Percentiles rank a stretch among this genome's conserved stretches.
phyloP scores from a whole-genome alignment of 1,140 invertebrate species.

The Drosophila tristis region DNA sequence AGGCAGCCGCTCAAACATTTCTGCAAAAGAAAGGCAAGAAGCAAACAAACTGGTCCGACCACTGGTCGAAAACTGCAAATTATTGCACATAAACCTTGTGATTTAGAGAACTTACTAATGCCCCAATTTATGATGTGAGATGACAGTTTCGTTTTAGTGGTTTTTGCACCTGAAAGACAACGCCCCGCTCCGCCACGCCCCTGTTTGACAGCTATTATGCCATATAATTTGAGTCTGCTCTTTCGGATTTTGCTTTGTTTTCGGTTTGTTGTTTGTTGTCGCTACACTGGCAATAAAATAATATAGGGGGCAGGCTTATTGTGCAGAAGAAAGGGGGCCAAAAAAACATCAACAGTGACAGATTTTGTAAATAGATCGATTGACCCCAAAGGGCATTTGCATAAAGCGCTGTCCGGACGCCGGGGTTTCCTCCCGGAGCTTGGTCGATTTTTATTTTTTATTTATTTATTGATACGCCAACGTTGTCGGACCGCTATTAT shows the following conservation, averaged over 20 bases:
- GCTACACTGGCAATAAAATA: conserved; percentile 45
- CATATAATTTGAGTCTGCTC: conserved; percentile 22
- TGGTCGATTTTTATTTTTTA: conserved; percentile 64
- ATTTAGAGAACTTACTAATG: conserved; percentile 69
- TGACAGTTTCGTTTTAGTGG: conserved; percentile 44
- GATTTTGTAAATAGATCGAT: conserved; percentile 69
- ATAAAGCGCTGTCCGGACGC: conserved; percentile 53
- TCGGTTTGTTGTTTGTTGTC: not conserved
- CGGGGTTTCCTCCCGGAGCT: conserved; percentile 16
- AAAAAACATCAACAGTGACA: conserved; percentile 42
- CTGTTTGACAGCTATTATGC: conserved; percentile 29
- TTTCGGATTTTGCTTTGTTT: not conserved
- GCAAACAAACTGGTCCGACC: conserved; percentile 66
- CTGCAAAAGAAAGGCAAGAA: conserved; percentile 64
- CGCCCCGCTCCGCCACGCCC: conserved; percentile 4
- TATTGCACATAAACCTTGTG: conserved; percentile 54
- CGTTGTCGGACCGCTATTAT: conserved; percentile 67
- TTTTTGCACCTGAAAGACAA: conserved; percentile 53
- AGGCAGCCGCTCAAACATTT: conserved; percentile 65
- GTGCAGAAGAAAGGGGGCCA: not conserved
- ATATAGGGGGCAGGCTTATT: conserved; percentile 14
- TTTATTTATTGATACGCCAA: conserved; percentile 75
- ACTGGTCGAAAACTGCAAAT: conserved; percentile 42
- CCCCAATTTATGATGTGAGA: conserved; percentile 67
- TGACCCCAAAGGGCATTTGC: conserved; percentile 60